Base-by-base conservation (phyloP, 2,888 invertebrate genomes). In the Drosophila paranaensis region DNA sequence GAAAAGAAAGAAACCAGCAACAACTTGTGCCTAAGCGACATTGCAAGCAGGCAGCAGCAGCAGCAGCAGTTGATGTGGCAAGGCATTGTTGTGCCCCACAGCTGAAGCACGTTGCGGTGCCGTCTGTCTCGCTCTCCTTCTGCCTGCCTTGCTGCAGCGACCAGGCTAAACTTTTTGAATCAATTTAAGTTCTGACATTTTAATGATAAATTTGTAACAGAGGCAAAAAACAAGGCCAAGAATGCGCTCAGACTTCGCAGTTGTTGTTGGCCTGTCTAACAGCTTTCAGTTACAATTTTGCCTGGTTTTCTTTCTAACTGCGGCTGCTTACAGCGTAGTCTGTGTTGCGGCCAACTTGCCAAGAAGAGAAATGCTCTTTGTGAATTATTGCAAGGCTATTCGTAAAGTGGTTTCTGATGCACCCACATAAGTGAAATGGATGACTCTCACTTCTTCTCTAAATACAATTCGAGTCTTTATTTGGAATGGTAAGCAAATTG, bases 171-270 rank as follows among this genome's bases (percentile, higher is more conserved):
- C 73, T 86, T 86, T 86, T 86, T 86, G 88, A 86, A 88, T 86
- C 86, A 86, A 86, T 86, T 86, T 86, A 88, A 86, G 86, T 88
- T 86, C 88, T 86, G 88, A 86, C 86, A 86, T 86, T 86, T 86
- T 88, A 86, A 86, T 88, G 88, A 86, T 86, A 88, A 86, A 86
- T 86, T 84, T 86, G 88, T 88, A 88, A 77, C 78, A 62, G 83
- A 71, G 68, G 43, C 70, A 77, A 72, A 81, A 78, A 84, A 78
- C 72, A 74, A 74, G 77, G 78, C 66, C 74, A 78, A 78, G 79
- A 68, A 77, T 75, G 71, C 42, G 69, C 58, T 50, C 54, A 71
- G 63, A 51, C 61, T n/a, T 25, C 1, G 37, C 51, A 33, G 48
- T 50, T 35, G 50, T 33, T 33, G 16, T 57, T 54, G 51, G 66